Evolutionary conservation across 2,797 vertebrate genomes (phyloP).

Genomic region (Acomys russatus): DNA sequence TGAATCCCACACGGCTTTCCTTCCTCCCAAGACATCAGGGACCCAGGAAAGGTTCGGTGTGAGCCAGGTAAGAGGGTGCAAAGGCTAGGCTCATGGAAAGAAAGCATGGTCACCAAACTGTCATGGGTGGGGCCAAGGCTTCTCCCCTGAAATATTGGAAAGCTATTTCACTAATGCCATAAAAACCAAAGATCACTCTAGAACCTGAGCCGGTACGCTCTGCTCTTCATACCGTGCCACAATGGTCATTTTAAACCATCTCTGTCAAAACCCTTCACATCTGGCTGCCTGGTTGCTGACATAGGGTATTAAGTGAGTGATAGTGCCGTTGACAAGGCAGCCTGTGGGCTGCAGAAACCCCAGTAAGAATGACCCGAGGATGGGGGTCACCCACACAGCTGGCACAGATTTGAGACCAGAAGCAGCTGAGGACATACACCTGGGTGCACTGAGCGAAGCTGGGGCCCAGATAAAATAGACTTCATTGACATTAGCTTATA

Average conservation of each 20-base stretch:
- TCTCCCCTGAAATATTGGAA: not conserved
- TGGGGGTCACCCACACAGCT: not conserved
- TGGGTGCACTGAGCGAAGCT: not conserved
- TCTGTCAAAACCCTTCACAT: not conserved
- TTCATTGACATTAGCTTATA: slow-evolving; percentile 76
- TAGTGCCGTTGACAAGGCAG: not conserved
- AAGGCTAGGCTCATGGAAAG: not conserved
- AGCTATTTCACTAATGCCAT: slow-evolving; percentile 55
- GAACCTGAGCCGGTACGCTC: not conserved
- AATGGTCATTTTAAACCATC: not conserved
- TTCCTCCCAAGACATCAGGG: not conserved
- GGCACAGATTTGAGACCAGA: not conserved
- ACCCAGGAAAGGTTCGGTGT: not conserved
- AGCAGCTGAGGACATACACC: not conserved
- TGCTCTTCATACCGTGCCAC: not conserved
- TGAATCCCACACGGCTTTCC: not conserved
- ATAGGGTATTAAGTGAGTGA: not conserved
- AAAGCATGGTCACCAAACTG: not conserved
- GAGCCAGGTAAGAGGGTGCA: not conserved
- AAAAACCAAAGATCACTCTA: not conserved
- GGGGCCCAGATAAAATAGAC: slow-evolving; percentile 20
- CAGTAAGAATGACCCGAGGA: not conserved
- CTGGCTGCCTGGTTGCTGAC: not conserved
- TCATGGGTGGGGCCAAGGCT: not conserved
- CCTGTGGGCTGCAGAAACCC: not conserved